These are phyloP conservation scores for Leptinotarsa texana DNA, from an alignment of 1,140 invertebrate species.

Conservation along the genomic window DNA sequence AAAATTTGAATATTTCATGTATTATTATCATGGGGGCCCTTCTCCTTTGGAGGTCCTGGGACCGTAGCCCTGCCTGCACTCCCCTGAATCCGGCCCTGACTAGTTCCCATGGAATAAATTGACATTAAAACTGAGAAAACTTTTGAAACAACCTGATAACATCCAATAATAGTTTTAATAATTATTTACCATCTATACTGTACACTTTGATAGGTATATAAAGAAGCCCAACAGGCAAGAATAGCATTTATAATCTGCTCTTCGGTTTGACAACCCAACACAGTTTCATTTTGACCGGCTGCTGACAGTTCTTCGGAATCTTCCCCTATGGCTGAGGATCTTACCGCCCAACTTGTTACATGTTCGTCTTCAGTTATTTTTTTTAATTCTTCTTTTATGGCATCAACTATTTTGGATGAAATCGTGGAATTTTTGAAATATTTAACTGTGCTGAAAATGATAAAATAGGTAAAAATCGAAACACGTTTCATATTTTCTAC, in stretches of 20 bases:
- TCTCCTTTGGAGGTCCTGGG: no score
- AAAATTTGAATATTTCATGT: no score
- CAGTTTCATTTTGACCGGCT: conserved; percentile 84
- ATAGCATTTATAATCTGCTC: conserved; percentile 64
- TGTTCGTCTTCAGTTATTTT: conserved; percentile 25
- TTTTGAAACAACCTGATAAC: no score
- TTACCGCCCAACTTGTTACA: conserved; percentile 43
- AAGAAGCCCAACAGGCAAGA: conserved; percentile 77
- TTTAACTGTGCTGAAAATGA: conserved; percentile 42
- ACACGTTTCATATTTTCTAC: no score
- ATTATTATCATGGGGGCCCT: no score
- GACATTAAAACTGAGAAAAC: no score
- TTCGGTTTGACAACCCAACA: conserved; percentile 65
- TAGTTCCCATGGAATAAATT: no score
- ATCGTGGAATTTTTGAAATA: conserved; percentile 42
- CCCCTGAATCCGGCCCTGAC: no score
- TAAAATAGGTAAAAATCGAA: neutral
- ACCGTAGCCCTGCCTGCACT: no score
- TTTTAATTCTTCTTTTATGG: conserved; percentile 26
- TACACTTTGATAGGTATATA: conserved; percentile 75
- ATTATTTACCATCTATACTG: conserved; percentile 67
- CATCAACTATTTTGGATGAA: conserved; percentile 31
- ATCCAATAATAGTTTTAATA: no score
- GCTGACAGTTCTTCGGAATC: conserved; percentile 77
- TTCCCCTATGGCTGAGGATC: conserved; percentile 61